Base-by-base conservation (phyloP, 2,797 vertebrate genomes). In the Megalops cyprinoides region DNA sequence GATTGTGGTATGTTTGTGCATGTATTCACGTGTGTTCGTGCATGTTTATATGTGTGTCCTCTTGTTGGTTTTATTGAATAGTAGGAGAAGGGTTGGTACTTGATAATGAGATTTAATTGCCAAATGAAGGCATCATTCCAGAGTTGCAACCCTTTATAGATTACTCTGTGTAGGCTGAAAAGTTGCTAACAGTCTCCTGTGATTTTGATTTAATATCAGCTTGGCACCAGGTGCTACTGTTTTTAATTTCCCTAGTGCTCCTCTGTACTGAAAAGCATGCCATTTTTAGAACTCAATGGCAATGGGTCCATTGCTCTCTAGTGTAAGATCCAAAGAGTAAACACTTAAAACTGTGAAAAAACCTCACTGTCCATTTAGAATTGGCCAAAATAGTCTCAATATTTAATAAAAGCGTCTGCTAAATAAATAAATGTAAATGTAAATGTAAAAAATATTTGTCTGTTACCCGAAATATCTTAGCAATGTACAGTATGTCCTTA, bases 201-300 rank as follows among this genome's bases (percentile, higher is more conserved):
- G 39, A 23, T 42, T 44, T 62, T 42, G 55, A 77, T 62, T 37
- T 25, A 23, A 4, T 58, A 39, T 60, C 44, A 77, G 44, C 49
- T 34, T 75, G 53, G 51, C 39, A 77, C 55, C 75, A 77, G 28
- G n/a, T n/a, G 58, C 75, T 77, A 58, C 20, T 58, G 34, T n/a
- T 58, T 56, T 42, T 60, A 77, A 77, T 77, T 77, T 42, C 49
- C 75, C 53, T n/a, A n/a, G n/a, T n/a, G n/a, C n/a, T n/a, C n/a
- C n/a, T n/a, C n/a, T n/a, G n/a, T n/a, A n/a, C n/a, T n/a, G n/a
- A n/a, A n/a, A n/a, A n/a, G n/a, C n/a, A n/a, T n/a, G n/a, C n/a
- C n/a, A n/a, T n/a, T n/a, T n/a, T n/a, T n/a, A n/a, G n/a, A n/a
- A n/a, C n/a, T n/a, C n/a, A n/a, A n/a, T n/a, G n/a, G n/a, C n/a